Evolutionary conservation across 2,113 vertebrate species (phyloP).

Genomic region (Podocnemis expansa): DNA sequence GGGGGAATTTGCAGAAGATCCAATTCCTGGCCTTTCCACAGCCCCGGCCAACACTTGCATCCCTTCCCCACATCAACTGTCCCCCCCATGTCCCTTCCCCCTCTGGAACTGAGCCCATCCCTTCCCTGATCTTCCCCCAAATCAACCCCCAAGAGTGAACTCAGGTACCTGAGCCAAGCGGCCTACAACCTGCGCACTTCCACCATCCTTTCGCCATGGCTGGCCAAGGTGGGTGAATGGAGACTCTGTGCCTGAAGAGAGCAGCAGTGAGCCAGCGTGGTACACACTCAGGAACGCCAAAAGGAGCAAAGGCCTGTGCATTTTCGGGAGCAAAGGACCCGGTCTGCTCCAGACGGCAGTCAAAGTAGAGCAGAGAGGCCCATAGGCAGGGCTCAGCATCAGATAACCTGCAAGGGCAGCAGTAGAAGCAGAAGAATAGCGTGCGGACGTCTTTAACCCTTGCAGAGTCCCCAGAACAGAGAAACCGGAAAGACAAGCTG

Average conservation of each 20-base stretch:
- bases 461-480: neutral
- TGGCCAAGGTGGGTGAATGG: neutral
- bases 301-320: neutral
- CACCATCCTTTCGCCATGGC: neutral
- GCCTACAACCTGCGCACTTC: accelerated
- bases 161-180: neutral
- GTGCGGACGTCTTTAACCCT: neutral
- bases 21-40: neutral
- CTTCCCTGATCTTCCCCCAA: neutral
- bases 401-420: neutral
- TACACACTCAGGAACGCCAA: neutral
- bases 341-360: neutral
- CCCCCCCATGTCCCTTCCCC: neutral
- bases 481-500: neutral
- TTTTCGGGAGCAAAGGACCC: neutral
- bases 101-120: neutral
- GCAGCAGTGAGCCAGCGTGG: neutral
- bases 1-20: neutral
- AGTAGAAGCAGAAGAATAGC: accelerated
- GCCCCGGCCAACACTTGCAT: no score
- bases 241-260: neutral
- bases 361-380: neutral
- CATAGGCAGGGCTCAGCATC: neutral
- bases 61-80: no score
- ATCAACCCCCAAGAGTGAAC: neutral